Base-by-base conservation (phyloP, 1,140 invertebrate genomes). In the Zaprionus ornatus region DNA sequence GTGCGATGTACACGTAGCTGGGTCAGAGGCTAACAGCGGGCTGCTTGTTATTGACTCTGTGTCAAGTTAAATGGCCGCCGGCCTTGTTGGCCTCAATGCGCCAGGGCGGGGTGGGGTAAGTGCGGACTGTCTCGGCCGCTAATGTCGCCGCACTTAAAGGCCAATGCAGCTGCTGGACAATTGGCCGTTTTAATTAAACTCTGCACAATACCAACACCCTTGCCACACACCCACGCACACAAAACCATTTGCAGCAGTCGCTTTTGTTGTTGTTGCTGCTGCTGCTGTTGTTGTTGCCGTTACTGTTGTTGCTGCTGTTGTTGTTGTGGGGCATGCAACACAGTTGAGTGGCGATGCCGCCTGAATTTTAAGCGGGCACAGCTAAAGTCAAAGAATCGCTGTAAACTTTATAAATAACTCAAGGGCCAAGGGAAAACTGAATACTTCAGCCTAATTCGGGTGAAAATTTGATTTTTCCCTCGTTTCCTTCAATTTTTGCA, bases 141-240 rank as follows among this genome's bases (percentile, higher is more conserved):
- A 69, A 69, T 69, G 48, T 27, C 32, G n/a, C 23, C 32, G n/a
- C 23, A 54, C 29, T 59, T 60, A 29, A 67, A 66, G 40, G 57
- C 17, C 32, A 77, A 67, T 73, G 70, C 71, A 77, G 70, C 72
- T 63, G 42, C 32, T 21, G 52, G 25, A 50, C 55, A 66, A 35
- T 59, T 61, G 79, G 63, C 79, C 40, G 19, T 86, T 86, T 87
- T 79, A 86, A 86, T 87, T 86, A 87, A 87, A 82, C 68, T 62
- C 50, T 61, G 57, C 62, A 67, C 60, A 60, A 70, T 67, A 42
- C 60, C 1, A 27, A 21, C 25, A 32, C 19, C 9, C 15, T 13
- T 4, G n/a, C 1, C 45, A 62, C n/a, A 48, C 35, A 50, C 78
- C 67, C 69, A 71, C 66, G 70, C 65, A 54, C 55, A 79, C 61